A percentile compares a stretch with the other conserved stretches of the same genome.
These are phyloP conservation scores for Epinotia demarniana DNA, from an alignment of 2,888 invertebrate genomes.

Conservation along the genomic window DNA sequence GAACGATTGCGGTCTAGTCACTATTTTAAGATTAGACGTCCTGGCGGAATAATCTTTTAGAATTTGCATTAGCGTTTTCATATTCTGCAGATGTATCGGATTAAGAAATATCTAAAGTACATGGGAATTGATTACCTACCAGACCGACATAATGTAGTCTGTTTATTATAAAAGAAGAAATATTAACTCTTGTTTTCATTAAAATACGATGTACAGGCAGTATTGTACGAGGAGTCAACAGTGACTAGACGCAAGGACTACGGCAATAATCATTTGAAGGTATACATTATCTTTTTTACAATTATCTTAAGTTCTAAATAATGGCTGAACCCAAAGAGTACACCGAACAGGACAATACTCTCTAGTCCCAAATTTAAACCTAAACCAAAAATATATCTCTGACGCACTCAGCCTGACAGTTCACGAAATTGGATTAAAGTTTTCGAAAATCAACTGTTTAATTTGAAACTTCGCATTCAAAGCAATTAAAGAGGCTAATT, in stretches of 20 bases:
- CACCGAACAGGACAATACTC: background rate
- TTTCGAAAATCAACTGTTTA: slow-evolving; percentile 29
- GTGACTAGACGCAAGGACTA: no score
- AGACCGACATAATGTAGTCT: background rate
- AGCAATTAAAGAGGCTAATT: slow-evolving; percentile 45
- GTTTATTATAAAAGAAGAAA: background rate
- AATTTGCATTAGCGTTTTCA: slow-evolving; percentile 24
- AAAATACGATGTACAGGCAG: background rate
- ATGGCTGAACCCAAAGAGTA: no score
- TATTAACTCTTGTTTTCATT: background rate
- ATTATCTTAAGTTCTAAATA: background rate
- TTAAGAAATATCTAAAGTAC: background rate
- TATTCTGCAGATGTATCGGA: slow-evolving; percentile 7
- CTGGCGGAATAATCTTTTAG: slow-evolving; percentile 24
- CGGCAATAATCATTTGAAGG: background rate
- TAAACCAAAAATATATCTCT: slow-evolving; percentile 1
- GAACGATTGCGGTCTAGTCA: slow-evolving; percentile 37
- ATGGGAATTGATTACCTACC: slow-evolving; percentile 7
- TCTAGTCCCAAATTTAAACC: slow-evolving; percentile 11
- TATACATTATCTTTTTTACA: background rate
- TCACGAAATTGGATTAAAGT: slow-evolving; percentile 21
- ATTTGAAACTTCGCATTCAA: slow-evolving; percentile 36
- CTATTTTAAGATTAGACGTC: slow-evolving; percentile 26
- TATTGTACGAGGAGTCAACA: background rate
- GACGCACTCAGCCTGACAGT: slow-evolving; percentile 6